Conservation (phyloP, 2,113 vertebrate genomes). For the human region GRCh38 chr3:34236001-34236500, state of each 20-base stretch:
- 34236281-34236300: neutral
- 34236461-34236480: neutral
- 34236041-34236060: neutral
- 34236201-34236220: neutral
- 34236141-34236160: neutral
- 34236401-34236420: neutral
- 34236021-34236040: neutral
- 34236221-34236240: slow-evolving; percentile 7
- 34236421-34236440: neutral
- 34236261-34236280: neutral
- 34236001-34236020: neutral
- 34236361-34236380: neutral
- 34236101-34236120: neutral
- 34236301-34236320: neutral
- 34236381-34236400: neutral
- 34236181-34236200: neutral
- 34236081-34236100: neutral
- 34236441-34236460: neutral
- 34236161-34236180: neutral
- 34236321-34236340: neutral
- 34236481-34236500: neutral
- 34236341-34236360: neutral
- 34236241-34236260: neutral
- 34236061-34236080: neutral
- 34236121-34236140: neutral